Evolutionary conservation across 2,113 vertebrate species (phyloP).

Genomic region (Lichenostomus cassidix): DNA sequence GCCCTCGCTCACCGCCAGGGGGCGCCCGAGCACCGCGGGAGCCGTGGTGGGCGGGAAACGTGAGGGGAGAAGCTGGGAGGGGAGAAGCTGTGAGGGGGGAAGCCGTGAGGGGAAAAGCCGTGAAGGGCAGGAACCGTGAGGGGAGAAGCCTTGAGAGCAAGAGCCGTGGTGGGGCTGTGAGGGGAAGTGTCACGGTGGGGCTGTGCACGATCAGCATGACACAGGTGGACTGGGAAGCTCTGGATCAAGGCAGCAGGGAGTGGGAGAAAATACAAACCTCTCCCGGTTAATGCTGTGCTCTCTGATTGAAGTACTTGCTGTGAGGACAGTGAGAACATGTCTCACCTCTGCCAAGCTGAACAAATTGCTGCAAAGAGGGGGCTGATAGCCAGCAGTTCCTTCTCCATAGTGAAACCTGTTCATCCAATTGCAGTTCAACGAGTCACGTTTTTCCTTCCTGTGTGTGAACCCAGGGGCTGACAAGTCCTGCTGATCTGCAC

Average conservation of each 20-base stretch:
- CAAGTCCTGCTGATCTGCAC: neutral
- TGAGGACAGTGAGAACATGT: neutral
- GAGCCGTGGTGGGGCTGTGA: no score
- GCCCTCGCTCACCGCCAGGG: neutral
- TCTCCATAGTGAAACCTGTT: neutral
- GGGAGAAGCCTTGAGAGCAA: no score
- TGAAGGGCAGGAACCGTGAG: no score
- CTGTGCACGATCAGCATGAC: conserved; percentile 88
- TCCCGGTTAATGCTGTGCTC: neutral
- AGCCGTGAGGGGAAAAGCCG: neutral
- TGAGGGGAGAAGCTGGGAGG: neutral
- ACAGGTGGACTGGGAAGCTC: conserved; percentile 74
- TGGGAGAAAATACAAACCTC: fast-evolving
- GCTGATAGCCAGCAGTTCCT: neutral
- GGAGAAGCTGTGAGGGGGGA: neutral
- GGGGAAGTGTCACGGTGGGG: no score
- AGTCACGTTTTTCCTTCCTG: neutral
- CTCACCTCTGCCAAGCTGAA: neutral
- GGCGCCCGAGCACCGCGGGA: neutral
- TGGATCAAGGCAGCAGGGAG: fast-evolving
- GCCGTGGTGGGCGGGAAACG: neutral
- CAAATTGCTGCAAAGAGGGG: neutral
- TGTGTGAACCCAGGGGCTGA: neutral
- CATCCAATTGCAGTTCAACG: neutral
- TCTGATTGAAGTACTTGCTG: neutral